These are phyloP conservation scores for Hystrix brachyura DNA, from an alignment of 2,113 vertebrate species.

Conservation along the genomic window DNA sequence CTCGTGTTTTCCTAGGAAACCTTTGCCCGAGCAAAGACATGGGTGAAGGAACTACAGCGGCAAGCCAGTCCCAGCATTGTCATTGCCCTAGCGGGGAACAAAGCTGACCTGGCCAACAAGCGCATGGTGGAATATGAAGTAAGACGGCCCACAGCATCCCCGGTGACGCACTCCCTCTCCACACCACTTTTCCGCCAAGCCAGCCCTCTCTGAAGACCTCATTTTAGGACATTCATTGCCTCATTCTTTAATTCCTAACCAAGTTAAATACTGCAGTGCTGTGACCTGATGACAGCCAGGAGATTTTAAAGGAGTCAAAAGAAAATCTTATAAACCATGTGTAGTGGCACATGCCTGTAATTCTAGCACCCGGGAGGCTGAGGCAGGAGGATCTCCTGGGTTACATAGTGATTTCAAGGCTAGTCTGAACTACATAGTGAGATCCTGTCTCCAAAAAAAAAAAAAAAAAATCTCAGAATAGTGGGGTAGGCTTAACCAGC, in stretches of 20 bases:
- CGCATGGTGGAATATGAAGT: constrained; percentile 91
- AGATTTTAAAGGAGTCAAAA: constrained; percentile 69
- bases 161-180: background rate
- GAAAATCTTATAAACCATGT: constrained; percentile 1
- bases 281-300: constrained; percentile 56
- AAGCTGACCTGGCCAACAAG: constrained; percentile 91
- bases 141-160: constrained; percentile 53
- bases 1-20: constrained; percentile 86
- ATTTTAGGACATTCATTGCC: constrained; percentile 45
- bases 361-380: too few species aligned
- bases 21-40: constrained; percentile 90
- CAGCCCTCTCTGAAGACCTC: constrained; percentile 52
- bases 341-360: too few species aligned
- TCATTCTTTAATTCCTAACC: constrained; percentile 58
- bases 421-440: too few species aligned
- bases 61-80: constrained; percentile 91
- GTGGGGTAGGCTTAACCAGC: constrained; percentile 1
- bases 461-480: constrained; percentile 68
- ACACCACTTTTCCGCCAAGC: background rate
- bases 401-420: too few species aligned
- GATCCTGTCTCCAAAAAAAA: constrained; percentile 4
- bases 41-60: constrained; percentile 91
- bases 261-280: constrained; percentile 64
- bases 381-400: too few species aligned
- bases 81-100: constrained; percentile 90